Evolutionary conservation across 2,797 vertebrate genomes (phyloP).

Genomic region (Myotis daubentonii): DNA sequence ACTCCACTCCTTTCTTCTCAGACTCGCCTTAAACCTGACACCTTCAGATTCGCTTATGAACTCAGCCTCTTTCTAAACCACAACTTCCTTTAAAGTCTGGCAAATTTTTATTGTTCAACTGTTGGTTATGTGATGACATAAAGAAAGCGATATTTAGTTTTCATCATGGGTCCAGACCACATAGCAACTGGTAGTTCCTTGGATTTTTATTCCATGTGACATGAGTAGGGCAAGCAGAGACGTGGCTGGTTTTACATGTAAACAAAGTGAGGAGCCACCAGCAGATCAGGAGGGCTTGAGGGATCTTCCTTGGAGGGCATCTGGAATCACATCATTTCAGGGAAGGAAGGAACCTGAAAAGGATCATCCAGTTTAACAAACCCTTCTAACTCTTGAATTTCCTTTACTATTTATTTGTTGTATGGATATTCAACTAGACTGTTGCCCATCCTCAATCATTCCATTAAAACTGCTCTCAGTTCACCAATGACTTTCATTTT

Average conservation of each 20-base stretch:
- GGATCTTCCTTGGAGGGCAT: background rate
- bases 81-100: conserved; percentile 17
- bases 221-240: background rate
- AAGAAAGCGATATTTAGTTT: conserved; percentile 46
- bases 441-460: background rate
- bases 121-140: conserved; percentile 20
- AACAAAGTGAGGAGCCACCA: background rate
- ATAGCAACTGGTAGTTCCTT: conserved; percentile 1
- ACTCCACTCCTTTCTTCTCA: background rate
- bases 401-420: background rate
- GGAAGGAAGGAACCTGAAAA: background rate
- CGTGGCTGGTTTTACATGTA: background rate
- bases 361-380: background rate
- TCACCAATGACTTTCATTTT: background rate
- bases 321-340: background rate
- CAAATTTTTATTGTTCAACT: conserved; percentile 23
- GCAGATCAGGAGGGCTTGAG: background rate
- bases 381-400: background rate
- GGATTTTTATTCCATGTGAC: conserved; percentile 59
- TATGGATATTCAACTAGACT: background rate
- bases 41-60: conserved; percentile 4
- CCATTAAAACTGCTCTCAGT: background rate
- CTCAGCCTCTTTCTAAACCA: conserved; percentile 35
- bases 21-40: background rate
- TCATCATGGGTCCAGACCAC: background rate